Conservation (phyloP, 35 echinoderm and acorn worm genomes). For the Anneissia japonica region DNA sequence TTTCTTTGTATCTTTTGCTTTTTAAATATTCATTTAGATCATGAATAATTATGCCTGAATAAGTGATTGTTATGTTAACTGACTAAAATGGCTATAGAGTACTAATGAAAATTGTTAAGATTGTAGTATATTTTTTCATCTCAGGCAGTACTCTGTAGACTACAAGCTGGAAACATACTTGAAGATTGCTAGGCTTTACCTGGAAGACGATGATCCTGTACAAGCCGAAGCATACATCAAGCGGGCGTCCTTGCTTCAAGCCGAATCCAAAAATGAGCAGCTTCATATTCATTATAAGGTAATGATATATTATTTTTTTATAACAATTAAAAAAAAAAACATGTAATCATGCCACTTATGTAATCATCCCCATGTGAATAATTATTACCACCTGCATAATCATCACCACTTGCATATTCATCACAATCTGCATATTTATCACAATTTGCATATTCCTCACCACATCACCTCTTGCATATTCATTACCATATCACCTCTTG, state of each 20-base stretch:
- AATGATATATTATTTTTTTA: too few relatives aligned
- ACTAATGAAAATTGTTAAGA: neutral
- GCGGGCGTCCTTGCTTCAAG: constrained; percentile 82
- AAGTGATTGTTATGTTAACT: neutral
- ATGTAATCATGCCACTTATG: too few relatives aligned
- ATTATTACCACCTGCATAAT: too few relatives aligned
- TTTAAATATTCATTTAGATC: neutral
- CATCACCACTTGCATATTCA: too few relatives aligned
- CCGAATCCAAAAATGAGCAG: constrained; percentile 95
- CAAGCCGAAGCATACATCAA: constrained; percentile 98
- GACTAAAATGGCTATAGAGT: neutral
- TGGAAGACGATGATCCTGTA: constrained; percentile 97
- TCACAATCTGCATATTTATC: too few relatives aligned
- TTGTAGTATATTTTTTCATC: neutral
- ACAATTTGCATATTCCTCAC: too few relatives aligned
- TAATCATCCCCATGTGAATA: too few relatives aligned
- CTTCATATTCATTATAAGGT: constrained; percentile 98
- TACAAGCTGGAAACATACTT: constrained; percentile 95
- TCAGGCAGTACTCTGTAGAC: constrained; percentile 91
- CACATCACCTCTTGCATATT: too few relatives aligned
- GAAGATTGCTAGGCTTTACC: constrained; percentile 85
- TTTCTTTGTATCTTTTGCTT: too few relatives aligned
- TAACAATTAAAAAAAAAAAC: too few relatives aligned
- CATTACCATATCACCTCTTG: too few relatives aligned
- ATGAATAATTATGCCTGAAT: neutral